Base-by-base conservation (phyloP, 2,797 vertebrate species). In the Peromyscus aztecus region DNA sequence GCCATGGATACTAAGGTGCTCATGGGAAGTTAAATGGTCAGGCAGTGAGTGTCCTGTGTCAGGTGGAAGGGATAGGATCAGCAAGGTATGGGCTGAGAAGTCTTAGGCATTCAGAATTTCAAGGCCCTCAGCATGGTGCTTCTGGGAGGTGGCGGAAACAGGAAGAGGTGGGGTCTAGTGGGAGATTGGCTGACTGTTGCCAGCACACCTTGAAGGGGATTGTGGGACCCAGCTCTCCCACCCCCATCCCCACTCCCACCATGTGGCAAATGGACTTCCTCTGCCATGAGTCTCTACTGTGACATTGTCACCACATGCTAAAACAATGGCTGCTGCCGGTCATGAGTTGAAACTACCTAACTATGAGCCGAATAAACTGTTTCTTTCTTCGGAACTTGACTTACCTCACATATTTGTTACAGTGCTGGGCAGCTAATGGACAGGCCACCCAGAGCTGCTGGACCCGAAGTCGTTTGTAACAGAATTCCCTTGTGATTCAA, bases 1-100 rank as follows among this genome's bases (percentile, higher is more conserved):
- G 34, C 59, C 65, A 2, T 23, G 46, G 94, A 81, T 57, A 89
- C 80, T 73, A 89, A 91, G 96, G 96, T 27, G 71, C 76, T 49
- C 86, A 0, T 55, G 97, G 92, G 71, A 98, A 94, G 89, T n/a
- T 59, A 95, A 69, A 84, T 0, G 82, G 10, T 65, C 65, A 67
- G 19, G 29, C 0, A 95, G 67, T 92, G 71, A 97, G 90, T 94
- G 85, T 0, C 0, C 34, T 7, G 0, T n/a, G 11, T 24, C 16
- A 19, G 29, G 34, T 40, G 16, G 49, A 14, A 89, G 49, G 65
- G 59, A 14, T 57, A 29, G 80, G 52, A 52, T 17, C 34, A 52
- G 43, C 4, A 0, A 3, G 10, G 73, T 16, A 4, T 65, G 17
- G 2, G 52, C 67, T 34, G 65, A 34, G 24, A 86, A 23, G 23